Evolutionary conservation across 2,797 vertebrate species (phyloP), one percentile per base, ranked within the genome.

Genomic region (Alca torda): DNA sequence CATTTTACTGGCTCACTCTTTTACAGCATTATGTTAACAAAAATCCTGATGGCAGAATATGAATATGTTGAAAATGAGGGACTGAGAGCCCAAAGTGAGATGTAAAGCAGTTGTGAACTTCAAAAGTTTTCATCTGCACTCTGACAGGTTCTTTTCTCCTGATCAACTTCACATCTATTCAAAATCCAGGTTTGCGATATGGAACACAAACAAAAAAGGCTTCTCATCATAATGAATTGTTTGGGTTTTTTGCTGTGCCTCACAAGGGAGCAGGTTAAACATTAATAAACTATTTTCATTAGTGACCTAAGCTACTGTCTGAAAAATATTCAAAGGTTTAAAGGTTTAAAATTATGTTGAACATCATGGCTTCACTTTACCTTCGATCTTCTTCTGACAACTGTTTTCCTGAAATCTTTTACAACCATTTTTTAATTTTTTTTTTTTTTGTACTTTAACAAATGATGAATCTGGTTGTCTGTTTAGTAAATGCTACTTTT

Each of bases 261-360:
- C 53, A 21, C 26, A 41, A 60, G 26, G n/a, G 78, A 87, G 24
- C n/a, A 68, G 13, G 61, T 90, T 77, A 90, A 86, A 67, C 17
- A 57, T 84, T 83, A 95, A 65, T 63, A 75, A 87, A 80, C 12
- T 84, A 23, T 92, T 91, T 93, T 89, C 24, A 54, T 87, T 90
- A 74, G n/a, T 93, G 89, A 91, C 63, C 63, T 86, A n/a, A 81
- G 21, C 6, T 87, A 63, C 45, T 72, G 31, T 73, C 19, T 91
- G 67, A 93, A 84, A 83, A 96, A 33, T 48, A 76, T 35, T 75
- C 28, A 53, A 48, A 90, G 24, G 16, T 73, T 82, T 72, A 67
- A 61, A 61, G 10, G 24, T 78, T 73, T 46, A 57, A 87, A 83
- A 25, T 3, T 0, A 43, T 54, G 33, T 45, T 87, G 54, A 93